These are phyloP conservation scores for Astreopora myriophthalma DNA, from an alignment of 64 coral and sea anemone genomes.

Conservation along the genomic window DNA sequence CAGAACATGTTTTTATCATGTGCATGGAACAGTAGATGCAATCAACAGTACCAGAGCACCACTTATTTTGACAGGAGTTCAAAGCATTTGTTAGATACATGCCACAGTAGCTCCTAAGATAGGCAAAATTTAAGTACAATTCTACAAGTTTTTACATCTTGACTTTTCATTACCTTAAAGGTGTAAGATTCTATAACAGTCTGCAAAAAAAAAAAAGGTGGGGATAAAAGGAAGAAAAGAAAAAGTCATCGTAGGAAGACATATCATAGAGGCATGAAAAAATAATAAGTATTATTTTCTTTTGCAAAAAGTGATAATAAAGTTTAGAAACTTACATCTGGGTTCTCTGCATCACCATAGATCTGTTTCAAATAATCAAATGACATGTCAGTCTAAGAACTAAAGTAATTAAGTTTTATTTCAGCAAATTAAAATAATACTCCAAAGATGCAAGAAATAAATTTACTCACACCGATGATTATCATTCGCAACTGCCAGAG, in stretches of 20 bases:
- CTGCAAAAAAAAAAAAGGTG: slow-evolving; percentile 21
- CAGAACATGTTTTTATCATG: too few species aligned
- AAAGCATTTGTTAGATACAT: too few species aligned
- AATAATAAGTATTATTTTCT: neutral
- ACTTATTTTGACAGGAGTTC: too few species aligned
- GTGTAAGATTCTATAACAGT: slow-evolving; percentile 90
- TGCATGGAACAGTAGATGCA: too few species aligned
- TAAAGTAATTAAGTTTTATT: neutral
- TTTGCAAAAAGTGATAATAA: neutral
- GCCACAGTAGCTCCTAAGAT: too few species aligned
- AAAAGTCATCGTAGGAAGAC: neutral
- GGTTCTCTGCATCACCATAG: slow-evolving; percentile 76
- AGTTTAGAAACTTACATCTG: slow-evolving; percentile 84
- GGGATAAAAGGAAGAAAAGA: too few species aligned
- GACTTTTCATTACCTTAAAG: slow-evolving; percentile 67
- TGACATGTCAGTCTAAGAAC: neutral
- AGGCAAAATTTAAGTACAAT: neutral
- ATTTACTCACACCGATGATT: slow-evolving; percentile 88
- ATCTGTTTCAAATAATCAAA: slow-evolving; percentile 58
- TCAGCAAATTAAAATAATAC: neutral
- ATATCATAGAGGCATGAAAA: too few species aligned
- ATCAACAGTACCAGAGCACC: too few species aligned
- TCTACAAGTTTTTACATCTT: neutral
- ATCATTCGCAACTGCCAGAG: slow-evolving; percentile 76
- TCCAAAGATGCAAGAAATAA: neutral